Evolutionary conservation across 2,113 vertebrate species (phyloP).

Genomic region (Semnornis frantzii): DNA sequence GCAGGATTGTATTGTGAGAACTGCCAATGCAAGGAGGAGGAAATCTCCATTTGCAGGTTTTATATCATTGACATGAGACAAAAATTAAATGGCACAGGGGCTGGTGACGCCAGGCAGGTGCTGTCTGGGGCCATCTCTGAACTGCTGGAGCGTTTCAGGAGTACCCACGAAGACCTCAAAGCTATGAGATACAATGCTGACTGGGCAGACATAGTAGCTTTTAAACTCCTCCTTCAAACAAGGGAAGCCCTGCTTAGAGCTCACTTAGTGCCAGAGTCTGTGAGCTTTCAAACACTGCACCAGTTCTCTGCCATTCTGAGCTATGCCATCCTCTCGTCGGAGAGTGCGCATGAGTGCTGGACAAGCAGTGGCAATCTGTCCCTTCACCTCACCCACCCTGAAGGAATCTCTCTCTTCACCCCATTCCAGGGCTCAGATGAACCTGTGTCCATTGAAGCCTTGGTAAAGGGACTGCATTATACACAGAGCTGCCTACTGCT

Average conservation of each 20-base stretch:
- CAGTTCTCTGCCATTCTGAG: constrained; percentile 49
- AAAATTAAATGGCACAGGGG: constrained; percentile 36
- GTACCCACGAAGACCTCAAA: constrained; percentile 50
- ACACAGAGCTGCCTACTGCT: constrained; percentile 74
- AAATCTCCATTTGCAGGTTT: constrained; percentile 60
- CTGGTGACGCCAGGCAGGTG: not conserved
- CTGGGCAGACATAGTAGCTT: constrained; percentile 78
- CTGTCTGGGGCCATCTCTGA: constrained; percentile 50
- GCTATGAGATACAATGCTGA: constrained; percentile 68
- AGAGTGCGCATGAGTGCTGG: constrained; percentile 77
- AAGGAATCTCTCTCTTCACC: constrained; percentile 1
- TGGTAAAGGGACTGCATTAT: not conserved
- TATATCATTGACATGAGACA: not conserved
- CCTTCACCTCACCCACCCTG: constrained; percentile 26
- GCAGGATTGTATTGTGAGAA: not conserved
- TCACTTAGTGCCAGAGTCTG: not conserved
- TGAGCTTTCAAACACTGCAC: constrained; percentile 60
- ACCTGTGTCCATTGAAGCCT: not conserved
- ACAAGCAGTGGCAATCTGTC: constrained; percentile 67
- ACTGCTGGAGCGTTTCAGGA: constrained; percentile 72
- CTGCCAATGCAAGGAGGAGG: constrained; percentile 57
- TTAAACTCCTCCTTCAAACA: constrained; percentile 74
- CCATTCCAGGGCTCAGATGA: not conserved
- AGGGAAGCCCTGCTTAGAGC: constrained; percentile 71
- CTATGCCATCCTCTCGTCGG: constrained; percentile 74